A percentile compares a stretch with the other conserved stretches of the same genome.
Conservation (phyloP, 2,113 vertebrate genomes). For the Datnioides undecimradiatus region DNA sequence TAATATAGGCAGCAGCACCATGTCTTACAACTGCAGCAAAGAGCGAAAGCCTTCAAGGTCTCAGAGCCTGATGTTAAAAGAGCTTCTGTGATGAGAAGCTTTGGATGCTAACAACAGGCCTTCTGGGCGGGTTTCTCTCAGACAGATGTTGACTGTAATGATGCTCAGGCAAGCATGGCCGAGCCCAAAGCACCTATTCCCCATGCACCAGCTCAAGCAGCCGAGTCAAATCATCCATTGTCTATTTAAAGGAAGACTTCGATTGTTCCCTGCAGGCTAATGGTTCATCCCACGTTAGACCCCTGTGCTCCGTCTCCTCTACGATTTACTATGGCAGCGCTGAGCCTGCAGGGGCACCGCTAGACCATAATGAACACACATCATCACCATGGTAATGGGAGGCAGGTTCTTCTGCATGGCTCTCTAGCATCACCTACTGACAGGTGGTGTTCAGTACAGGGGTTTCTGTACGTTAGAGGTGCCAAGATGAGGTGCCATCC, state of each 20-base stretch:
- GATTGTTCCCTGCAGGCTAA: constrained; percentile 32
- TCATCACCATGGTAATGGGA: constrained; percentile 29
- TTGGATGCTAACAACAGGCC: constrained; percentile 4
- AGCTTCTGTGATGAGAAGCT: constrained; percentile 7
- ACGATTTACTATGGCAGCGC: constrained; percentile 12
- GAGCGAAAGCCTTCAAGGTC: neutral
- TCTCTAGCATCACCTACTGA: constrained; percentile 55
- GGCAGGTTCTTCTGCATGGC: neutral
- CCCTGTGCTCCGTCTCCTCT: constrained; percentile 19
- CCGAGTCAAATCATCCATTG: constrained; percentile 21
- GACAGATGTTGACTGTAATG: constrained; percentile 63
- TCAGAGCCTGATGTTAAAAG: neutral
- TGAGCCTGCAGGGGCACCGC: constrained; percentile 20
- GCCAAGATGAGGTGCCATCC: neutral
- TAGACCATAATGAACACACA: neutral
- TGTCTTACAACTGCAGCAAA: neutral
- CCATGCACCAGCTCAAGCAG: neutral
- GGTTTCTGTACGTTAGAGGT: neutral
- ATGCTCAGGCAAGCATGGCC: constrained; percentile 23
- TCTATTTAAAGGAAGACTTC: constrained; percentile 43
- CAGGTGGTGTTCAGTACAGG: neutral
- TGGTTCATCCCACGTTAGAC: constrained; percentile 2
- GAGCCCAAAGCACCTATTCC: constrained; percentile 1
- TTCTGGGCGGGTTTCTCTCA: constrained; percentile 29
- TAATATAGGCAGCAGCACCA: neutral